These are phyloP conservation scores for Lutraria lutraria DNA, from an alignment of 2,888 invertebrate species.

Conservation along the genomic window DNA sequence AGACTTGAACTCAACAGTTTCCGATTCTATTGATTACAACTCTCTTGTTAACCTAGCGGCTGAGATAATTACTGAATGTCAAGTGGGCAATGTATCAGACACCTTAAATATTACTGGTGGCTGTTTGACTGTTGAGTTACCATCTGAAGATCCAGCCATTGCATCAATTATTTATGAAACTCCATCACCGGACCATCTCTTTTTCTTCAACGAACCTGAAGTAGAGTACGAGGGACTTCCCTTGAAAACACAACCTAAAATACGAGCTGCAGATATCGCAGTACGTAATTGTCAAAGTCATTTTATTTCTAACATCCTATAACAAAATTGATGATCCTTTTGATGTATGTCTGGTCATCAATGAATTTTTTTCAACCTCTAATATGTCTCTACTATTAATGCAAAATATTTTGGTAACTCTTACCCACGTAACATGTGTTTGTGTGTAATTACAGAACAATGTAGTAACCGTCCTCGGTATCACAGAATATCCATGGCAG, in stretches of 20 bases:
- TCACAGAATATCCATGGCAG: conserved; percentile 77
- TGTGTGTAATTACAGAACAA: conserved; percentile 67
- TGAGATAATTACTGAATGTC: conserved; percentile 68
- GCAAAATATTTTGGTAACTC: too few relatives aligned
- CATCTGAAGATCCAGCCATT: conserved; percentile 14
- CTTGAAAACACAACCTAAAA: conserved; percentile 46
- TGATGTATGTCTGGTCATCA: too few relatives aligned
- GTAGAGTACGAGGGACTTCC: conserved; percentile 53
- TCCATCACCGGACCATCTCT: conserved; percentile 46
- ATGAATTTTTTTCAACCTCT: too few relatives aligned
- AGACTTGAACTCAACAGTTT: conserved; percentile 42
- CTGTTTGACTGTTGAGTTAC: conserved; percentile 57
- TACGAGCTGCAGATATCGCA: conserved; percentile 39
- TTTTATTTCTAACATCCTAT: too few relatives aligned
- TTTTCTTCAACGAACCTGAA: conserved; percentile 38
- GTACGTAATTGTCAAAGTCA: background rate
- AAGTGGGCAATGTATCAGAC: conserved; percentile 61
- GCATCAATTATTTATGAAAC: conserved; percentile 49
- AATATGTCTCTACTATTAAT: too few relatives aligned
- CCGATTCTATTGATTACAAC: conserved; percentile 41
- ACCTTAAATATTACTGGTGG: conserved; percentile 44
- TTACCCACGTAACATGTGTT: too few relatives aligned
- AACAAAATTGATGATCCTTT: too few relatives aligned
- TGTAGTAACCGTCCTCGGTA: conserved; percentile 75
- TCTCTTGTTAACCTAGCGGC: conserved; percentile 54